Conservation (phyloP, 37 sponge, comb jelly and placozoan genomes). For the Theonella swinhoei region DNA sequence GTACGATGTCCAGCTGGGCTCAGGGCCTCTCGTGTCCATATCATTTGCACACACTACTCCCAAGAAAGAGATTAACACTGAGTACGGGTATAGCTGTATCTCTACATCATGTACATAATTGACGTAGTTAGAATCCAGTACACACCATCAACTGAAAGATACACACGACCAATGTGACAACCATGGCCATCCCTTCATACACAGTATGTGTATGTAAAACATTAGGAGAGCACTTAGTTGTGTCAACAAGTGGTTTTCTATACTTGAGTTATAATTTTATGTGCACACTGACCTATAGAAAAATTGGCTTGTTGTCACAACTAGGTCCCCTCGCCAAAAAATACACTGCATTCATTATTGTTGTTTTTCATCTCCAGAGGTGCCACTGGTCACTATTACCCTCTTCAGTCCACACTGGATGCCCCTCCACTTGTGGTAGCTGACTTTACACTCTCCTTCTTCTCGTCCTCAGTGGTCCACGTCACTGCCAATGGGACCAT, state of each 20-base stretch:
- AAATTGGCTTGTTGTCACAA: background rate
- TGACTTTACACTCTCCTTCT: conserved; percentile 74
- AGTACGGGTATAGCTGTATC: background rate
- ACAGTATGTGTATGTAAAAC: too few species aligned
- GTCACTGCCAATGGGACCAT: conserved; percentile 68
- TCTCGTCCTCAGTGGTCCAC: conserved; percentile 59
- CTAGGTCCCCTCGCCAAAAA: background rate
- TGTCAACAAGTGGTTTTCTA: too few species aligned
- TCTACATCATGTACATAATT: background rate
- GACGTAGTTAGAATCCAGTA: too few species aligned
- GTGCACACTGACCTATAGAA: background rate
- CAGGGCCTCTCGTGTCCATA: conserved; percentile 77
- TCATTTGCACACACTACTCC: conserved; percentile 71
- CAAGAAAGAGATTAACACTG: conserved; percentile 10
- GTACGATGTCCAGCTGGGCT: conserved; percentile 60
- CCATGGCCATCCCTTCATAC: too few species aligned
- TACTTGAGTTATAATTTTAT: too few species aligned
- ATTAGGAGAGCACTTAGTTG: too few species aligned
- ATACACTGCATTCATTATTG: too few species aligned
- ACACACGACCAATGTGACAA: too few species aligned
- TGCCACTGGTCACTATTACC: conserved; percentile 19
- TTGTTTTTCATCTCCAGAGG: background rate
- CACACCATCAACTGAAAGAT: too few species aligned
- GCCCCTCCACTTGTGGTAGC: conserved; percentile 69
- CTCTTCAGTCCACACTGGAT: conserved; percentile 65